These are phyloP conservation scores for Threskiornis aethiopicus DNA, from an alignment of 2,797 vertebrate genomes.

Conservation along the genomic window DNA sequence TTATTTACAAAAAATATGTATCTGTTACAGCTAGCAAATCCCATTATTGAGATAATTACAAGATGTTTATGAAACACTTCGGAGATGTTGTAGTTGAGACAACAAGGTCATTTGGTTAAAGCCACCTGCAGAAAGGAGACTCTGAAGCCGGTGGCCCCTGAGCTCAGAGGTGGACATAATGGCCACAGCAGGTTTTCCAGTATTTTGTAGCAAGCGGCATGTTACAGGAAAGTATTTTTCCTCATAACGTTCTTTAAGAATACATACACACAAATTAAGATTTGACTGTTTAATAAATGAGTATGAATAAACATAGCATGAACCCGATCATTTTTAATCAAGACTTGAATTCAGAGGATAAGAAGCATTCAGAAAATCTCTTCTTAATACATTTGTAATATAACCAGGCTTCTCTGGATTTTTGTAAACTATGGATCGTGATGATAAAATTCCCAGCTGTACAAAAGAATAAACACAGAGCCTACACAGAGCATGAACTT, in stretches of 20 bases:
- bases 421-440: fast-evolving
- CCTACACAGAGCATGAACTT: background rate
- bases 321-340: background rate
- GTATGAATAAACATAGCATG: background rate
- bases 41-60: slow-evolving; percentile 42
- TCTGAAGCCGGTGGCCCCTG: background rate
- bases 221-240: background rate
- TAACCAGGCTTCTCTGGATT: background rate
- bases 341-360: background rate
- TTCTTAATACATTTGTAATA: background rate
- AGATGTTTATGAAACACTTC: background rate
- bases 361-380: background rate
- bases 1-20: background rate
- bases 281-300: background rate
- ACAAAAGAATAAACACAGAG: background rate
- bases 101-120: slow-evolving; percentile 12
- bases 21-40: background rate
- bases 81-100: background rate
- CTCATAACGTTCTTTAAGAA: background rate
- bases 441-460: background rate
- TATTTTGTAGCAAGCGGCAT: background rate
- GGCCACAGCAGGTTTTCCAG: background rate
- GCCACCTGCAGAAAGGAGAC: background rate
- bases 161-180: background rate
- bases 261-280: background rate